Base-by-base conservation (phyloP, 2,888 invertebrate species). In the Aporophyla lueneburgensis region DNA sequence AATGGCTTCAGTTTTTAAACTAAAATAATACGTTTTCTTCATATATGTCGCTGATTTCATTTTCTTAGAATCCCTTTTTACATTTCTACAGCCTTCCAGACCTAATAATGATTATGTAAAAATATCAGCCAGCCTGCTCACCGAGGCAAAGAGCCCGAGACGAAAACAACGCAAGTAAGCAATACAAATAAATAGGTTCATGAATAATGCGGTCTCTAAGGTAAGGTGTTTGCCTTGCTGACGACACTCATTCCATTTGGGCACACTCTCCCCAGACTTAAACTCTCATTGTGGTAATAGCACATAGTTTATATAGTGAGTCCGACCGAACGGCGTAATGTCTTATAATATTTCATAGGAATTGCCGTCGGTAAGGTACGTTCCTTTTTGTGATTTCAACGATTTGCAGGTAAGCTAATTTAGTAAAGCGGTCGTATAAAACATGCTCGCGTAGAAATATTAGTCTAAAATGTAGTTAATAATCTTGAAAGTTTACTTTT, bases 131-230 rank as follows among this genome's bases (percentile, higher is more conserved):
- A 70, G 62, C 81, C 65, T 61, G 70, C 40, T 43, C 76, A 71
- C 51, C 21, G 54, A 77, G 63, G 74, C 67, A 78, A 78, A 77
- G 90, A 90, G 87, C 88, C 82, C 79, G 76, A 79, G 84, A 87
- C 83, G 78, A 87, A 88, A 88, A 85, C 89, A 88, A 91, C 91
- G 92, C 93, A 94, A 95, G 93, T 94, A 93, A 95, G 95, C 95
- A 94, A 95, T 96, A 95, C 92, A 92, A 94, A 95, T 95, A 95
- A 95, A 96, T 95, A 93, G 94, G 92, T 90, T 95, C 95, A 96
- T 96, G 95, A 96, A 96, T 96, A 96, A 96, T 95, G 91, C 94
- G 89, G 88, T 87, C 87, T 90, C 86, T 88, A 86, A 86, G 87
- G 83, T 88, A 85, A 81, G 88, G 92, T 93, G 93, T 93, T 92